Evolutionary conservation across 2,113 vertebrate genomes (phyloP).

Genomic region (Siniperca knerii): DNA sequence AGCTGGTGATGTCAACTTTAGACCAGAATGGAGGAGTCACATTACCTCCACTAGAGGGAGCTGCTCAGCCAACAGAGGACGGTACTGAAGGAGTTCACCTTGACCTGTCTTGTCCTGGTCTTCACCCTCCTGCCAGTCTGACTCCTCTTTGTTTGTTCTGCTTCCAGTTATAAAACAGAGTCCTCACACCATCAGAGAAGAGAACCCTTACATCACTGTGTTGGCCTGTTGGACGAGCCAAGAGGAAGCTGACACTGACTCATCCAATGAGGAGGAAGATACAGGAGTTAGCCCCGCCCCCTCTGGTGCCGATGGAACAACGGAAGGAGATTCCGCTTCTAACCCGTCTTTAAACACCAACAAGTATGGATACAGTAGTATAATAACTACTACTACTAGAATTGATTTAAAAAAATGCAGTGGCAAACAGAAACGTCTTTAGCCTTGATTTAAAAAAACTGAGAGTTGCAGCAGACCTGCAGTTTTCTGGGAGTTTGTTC

Average conservation of each 20-base stretch:
- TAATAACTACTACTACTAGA: no score
- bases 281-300: background rate
- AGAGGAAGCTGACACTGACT: slow-evolving; percentile 70
- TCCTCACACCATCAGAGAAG: background rate
- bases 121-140: background rate
- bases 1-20: slow-evolving; percentile 51
- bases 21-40: slow-evolving; percentile 19
- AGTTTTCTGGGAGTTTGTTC: no score
- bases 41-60: slow-evolving; percentile 19
- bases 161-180: slow-evolving; percentile 4
- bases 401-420: background rate
- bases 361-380: slow-evolving; percentile 7
- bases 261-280: slow-evolving; percentile 74
- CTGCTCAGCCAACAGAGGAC: slow-evolving; percentile 11
- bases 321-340: slow-evolving; percentile 7
- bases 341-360: background rate
- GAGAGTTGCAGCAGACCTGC: no score
- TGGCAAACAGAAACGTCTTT: no score
- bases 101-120: background rate
- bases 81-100: background rate
- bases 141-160: background rate
- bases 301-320: background rate
- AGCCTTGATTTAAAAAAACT: no score
- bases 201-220: slow-evolving; percentile 10
- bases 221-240: slow-evolving; percentile 61